phyloP scores from a whole-genome alignment of 2,797 vertebrate genomes.

The Ctenopoma multispine region DNA sequence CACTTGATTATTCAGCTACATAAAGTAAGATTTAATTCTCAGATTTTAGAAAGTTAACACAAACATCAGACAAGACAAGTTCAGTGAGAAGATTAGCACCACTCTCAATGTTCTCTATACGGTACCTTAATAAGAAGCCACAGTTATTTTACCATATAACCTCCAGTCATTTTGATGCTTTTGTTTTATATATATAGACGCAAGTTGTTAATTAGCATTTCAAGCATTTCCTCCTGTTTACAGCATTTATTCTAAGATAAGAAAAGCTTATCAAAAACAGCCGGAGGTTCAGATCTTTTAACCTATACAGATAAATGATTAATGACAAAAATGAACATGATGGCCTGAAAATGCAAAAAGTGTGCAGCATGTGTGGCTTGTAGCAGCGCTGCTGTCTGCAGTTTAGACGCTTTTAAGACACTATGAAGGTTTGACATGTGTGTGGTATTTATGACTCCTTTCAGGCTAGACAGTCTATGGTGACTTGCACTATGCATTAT shows the following conservation, averaged over 20 bases:
- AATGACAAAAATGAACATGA: constrained; percentile 23
- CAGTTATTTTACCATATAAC: background rate
- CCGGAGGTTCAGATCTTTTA: background rate
- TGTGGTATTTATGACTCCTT: constrained; percentile 83
- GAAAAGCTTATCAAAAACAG: background rate
- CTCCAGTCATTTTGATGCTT: background rate
- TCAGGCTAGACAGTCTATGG: constrained; percentile 71
- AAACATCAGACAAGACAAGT: background rate
- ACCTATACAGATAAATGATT: constrained; percentile 16
- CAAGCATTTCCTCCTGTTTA: background rate
- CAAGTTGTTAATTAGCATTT: background rate
- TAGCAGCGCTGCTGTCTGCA: constrained; percentile 64
- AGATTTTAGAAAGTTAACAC: background rate
- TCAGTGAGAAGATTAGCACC: background rate
- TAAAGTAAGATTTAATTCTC: constrained; percentile 14
- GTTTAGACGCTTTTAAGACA: constrained; percentile 66
- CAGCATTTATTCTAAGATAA: constrained; percentile 1
- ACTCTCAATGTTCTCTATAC: background rate
- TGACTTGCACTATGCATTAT: constrained; percentile 74
- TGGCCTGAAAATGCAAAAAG: constrained; percentile 29
- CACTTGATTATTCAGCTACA: constrained; percentile 38
- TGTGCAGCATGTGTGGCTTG: constrained; percentile 41
- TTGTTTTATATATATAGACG: background rate
- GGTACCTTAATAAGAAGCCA: background rate
- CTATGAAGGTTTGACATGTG: constrained; percentile 71